Conservation (phyloP, 1,140 invertebrate species). For the Leptinotarsa undecemlineata region DNA sequence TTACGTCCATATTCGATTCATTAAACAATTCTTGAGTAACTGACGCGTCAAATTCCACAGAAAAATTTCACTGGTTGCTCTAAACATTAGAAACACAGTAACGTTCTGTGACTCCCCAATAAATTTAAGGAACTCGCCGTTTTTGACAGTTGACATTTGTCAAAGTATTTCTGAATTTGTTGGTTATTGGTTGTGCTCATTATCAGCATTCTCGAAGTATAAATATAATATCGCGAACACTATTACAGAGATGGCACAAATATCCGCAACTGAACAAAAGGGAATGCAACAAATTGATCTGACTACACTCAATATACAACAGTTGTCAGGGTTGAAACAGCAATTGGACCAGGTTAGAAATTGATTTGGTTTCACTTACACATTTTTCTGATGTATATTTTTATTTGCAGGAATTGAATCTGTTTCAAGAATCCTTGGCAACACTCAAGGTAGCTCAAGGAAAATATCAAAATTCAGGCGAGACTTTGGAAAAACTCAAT, state of each 20-base stretch:
- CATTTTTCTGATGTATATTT: neutral
- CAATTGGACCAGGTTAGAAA: slow-evolving; percentile 78
- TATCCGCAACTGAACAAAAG: slow-evolving; percentile 62
- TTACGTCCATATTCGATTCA: no score
- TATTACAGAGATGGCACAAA: slow-evolving; percentile 60
- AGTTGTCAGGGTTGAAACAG: slow-evolving; percentile 80
- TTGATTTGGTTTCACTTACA: no score
- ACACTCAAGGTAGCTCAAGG: slow-evolving; percentile 86
- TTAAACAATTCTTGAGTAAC: no score
- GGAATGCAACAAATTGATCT: slow-evolving; percentile 76
- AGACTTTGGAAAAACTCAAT: slow-evolving; percentile 80
- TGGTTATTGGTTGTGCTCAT: no score
- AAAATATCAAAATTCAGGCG: slow-evolving; percentile 86
- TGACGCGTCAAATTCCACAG: no score
- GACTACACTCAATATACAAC: slow-evolving; percentile 74
- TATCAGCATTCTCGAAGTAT: neutral
- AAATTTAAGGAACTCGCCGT: neutral
- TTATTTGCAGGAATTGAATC: slow-evolving; percentile 73
- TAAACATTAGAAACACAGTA: no score
- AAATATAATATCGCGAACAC: neutral
- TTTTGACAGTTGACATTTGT: neutral
- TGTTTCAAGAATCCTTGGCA: slow-evolving; percentile 86
- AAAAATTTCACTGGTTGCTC: no score
- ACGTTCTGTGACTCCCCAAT: no score
- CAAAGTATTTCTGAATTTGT: no score